Evolutionary conservation across 2,113 vertebrate genomes (phyloP).

Genomic region (Crotalus horridus): DNA sequence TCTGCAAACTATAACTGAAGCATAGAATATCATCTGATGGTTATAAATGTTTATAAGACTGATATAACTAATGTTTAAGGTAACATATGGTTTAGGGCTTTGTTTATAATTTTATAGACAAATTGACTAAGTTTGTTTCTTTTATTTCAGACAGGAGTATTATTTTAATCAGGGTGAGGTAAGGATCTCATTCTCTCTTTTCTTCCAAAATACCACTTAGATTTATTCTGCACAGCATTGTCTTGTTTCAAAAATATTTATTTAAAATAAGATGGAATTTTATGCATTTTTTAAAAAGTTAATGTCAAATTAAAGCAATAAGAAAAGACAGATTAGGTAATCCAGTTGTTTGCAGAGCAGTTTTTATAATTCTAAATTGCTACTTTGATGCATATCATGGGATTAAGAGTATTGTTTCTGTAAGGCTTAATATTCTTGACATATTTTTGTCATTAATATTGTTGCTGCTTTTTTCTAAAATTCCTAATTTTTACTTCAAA

Average conservation of each 20-base stretch:
- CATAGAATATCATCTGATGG: background rate
- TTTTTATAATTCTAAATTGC: background rate
- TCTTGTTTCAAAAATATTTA: background rate
- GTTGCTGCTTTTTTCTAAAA: background rate
- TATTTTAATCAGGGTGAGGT: constrained; percentile 25
- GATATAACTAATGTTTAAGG: background rate
- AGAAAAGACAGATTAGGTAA: background rate
- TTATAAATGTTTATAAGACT: background rate
- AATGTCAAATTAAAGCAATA: background rate
- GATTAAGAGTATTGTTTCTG: background rate
- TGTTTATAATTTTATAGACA: background rate
- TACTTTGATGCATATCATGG: background rate
- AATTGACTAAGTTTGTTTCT: background rate
- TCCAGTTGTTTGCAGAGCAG: background rate
- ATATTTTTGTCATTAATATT: background rate
- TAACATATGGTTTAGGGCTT: background rate
- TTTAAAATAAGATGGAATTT: background rate
- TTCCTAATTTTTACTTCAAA: background rate
- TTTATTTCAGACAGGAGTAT: background rate
- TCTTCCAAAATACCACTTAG: background rate
- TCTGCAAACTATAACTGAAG: background rate
- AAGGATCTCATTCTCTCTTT: background rate
- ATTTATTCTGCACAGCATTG: background rate
- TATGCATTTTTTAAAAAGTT: background rate
- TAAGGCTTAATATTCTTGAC: background rate